phyloP scores from a whole-genome alignment of 2,113 vertebrate genomes.

The Lampris incognitus region DNA sequence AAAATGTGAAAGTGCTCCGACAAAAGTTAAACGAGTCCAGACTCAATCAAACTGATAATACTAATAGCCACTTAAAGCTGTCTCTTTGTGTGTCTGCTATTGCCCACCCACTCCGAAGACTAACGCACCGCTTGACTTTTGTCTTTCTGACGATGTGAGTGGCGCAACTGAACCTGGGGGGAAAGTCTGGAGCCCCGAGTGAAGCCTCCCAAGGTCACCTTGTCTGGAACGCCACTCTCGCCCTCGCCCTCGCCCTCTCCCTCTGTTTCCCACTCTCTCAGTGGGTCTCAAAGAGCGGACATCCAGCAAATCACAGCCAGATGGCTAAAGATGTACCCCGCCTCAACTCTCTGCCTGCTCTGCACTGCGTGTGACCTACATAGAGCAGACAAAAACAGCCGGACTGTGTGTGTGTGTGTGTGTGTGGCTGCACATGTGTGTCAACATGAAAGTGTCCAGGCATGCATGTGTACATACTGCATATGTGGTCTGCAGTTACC shows the following conservation, averaged over 20 bases:
- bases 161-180: conserved; percentile 3
- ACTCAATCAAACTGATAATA: not conserved
- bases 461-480: not conserved
- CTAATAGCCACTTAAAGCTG: not conserved
- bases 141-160: conserved; percentile 17
- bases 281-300: conserved; percentile 58
- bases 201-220: conserved; percentile 78
- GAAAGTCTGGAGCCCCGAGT: not conserved
- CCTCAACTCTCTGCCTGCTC: conserved; percentile 50
- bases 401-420: conserved; percentile 10
- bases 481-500: conserved; percentile 34
- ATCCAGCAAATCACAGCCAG: conserved; percentile 86
- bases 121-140: conserved; percentile 38
- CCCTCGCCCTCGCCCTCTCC: not conserved
- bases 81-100: conserved; percentile 5
- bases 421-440: conserved; percentile 25
- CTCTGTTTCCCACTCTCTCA: conserved; percentile 42
- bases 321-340: conserved; percentile 85
- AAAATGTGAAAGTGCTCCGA: not conserved
- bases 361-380: conserved; percentile 74
- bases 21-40: not conserved
- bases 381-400: conserved; percentile 61
- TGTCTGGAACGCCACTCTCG: conserved; percentile 69
- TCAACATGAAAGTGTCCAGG: not conserved
- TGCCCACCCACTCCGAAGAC: not conserved